These are phyloP conservation scores for Tetranychus cinnabarinus DNA, from an alignment of 1,140 invertebrate species.

Conservation along the genomic window DNA sequence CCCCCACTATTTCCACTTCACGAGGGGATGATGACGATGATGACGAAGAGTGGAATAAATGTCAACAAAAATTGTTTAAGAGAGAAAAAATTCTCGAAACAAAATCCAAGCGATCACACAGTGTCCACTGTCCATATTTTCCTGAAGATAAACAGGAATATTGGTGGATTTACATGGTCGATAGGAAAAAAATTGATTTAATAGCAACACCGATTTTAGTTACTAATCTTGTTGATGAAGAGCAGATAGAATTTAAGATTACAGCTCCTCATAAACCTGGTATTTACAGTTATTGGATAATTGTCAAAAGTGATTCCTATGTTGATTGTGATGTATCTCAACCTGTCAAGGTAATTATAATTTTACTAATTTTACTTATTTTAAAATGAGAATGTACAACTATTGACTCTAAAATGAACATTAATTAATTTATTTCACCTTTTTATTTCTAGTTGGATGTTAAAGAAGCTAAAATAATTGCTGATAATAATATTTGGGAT, in stretches of 20 bases:
- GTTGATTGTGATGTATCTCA: slow-evolving; percentile 59
- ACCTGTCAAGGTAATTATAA: slow-evolving; percentile 47
- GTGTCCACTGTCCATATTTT: slow-evolving; percentile 84
- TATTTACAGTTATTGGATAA: slow-evolving; percentile 76
- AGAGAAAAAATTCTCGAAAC: slow-evolving; percentile 70
- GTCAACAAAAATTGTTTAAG: slow-evolving; percentile 28
- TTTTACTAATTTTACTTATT: background rate
- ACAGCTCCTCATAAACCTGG: slow-evolving; percentile 80
- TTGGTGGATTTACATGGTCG: slow-evolving; percentile 96
- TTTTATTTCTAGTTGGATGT: slow-evolving; percentile 47
- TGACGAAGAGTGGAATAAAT: slow-evolving; percentile 31
- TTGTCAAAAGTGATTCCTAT: slow-evolving; percentile 84
- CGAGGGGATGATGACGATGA: slow-evolving; percentile 31
- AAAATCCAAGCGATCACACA: slow-evolving; percentile 75
- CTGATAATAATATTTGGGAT: slow-evolving; percentile 87
- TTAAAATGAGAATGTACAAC: background rate
- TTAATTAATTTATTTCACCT: slow-evolving; percentile 1
- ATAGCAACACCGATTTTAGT: slow-evolving; percentile 74
- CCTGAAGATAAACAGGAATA: slow-evolving; percentile 94
- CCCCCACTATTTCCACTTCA: no score
- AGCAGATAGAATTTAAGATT: slow-evolving; percentile 65
- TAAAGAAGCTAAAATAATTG: slow-evolving; percentile 69
- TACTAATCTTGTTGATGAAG: slow-evolving; percentile 27
- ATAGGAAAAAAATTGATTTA: slow-evolving; percentile 66
- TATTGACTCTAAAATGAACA: background rate